A percentile compares a stretch with the other conserved stretches of the same genome.
Conservation (phyloP, 2,113 vertebrate species). For the Aythya baeri region DNA sequence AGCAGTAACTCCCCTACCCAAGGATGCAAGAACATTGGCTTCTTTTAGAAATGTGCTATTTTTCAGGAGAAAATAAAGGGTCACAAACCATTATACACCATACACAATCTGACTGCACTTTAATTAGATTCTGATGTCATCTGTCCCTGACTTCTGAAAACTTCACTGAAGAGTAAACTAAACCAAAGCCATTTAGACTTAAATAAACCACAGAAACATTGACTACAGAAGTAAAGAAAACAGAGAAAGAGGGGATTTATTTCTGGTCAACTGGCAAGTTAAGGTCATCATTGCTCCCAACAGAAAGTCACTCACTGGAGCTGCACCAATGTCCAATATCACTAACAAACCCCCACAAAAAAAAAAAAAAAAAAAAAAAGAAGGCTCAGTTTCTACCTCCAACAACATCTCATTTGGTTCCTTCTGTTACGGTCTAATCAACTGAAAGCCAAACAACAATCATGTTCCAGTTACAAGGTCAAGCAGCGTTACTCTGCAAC, state of each 20-base stretch:
- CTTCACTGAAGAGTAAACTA: no score
- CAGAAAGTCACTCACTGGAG: background rate
- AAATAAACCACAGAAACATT: background rate
- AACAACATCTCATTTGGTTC: background rate
- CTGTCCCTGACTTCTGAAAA: background rate
- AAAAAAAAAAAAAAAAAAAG: background rate
- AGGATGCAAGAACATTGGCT: background rate
- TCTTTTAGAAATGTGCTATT: background rate
- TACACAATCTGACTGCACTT: no score
- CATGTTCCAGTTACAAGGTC: rapidly evolving
- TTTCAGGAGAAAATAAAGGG: background rate
- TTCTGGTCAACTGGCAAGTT: rapidly evolving
- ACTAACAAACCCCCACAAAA: background rate
- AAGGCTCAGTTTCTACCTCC: rapidly evolving
- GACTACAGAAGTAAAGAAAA: background rate
- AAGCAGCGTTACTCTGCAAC: background rate
- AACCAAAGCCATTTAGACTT: background rate
- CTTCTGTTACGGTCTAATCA: background rate
- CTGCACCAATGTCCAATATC: background rate
- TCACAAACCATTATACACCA: background rate
- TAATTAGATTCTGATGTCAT: background rate
- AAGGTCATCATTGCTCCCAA: background rate
- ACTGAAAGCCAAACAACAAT: background rate
- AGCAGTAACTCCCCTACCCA: background rate
- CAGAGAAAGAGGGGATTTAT: background rate